phyloP scores from a whole-genome alignment of 2,797 vertebrate species.

The Thalassophryne amazonica region DNA sequence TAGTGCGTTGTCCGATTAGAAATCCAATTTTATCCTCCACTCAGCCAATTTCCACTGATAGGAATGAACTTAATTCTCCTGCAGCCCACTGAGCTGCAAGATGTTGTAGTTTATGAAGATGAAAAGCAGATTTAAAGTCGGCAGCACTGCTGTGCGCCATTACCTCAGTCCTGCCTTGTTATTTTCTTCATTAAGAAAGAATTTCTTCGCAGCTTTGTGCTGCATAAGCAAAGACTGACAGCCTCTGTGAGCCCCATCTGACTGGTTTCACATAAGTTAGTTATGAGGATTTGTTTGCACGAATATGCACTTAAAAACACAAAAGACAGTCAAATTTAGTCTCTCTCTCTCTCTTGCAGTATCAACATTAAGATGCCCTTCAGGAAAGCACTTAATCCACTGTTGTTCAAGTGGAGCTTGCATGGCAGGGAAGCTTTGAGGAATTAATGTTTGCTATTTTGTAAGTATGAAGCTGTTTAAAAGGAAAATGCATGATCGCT shows the following conservation, averaged over 20 bases:
- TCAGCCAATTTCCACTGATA: slow-evolving; percentile 8
- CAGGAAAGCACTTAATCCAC: slow-evolving; percentile 18
- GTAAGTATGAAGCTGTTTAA: slow-evolving; percentile 15
- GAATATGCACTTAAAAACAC: background rate
- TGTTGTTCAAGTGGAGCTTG: slow-evolving; percentile 24
- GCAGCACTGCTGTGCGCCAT: background rate
- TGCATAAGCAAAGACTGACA: background rate
- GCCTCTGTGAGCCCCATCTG: background rate
- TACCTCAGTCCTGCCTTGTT: slow-evolving; percentile 1
- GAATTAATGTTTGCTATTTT: slow-evolving; percentile 6
- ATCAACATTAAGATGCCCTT: slow-evolving; percentile 12
- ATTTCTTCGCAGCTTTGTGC: slow-evolving; percentile 1
- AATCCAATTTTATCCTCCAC: background rate
- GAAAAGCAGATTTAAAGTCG: background rate
- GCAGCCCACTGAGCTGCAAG: background rate
- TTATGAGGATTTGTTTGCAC: background rate
- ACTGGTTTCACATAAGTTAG: background rate
- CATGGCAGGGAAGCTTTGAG: background rate
- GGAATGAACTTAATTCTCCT: slow-evolving; percentile 1
- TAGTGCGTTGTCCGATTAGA: background rate
- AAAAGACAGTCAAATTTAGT: background rate
- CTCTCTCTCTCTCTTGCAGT: background rate
- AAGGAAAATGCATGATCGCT: slow-evolving; percentile 43
- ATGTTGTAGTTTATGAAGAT: slow-evolving; percentile 1
- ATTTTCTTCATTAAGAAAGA: slow-evolving; percentile 2